Conservation (phyloP, 2,888 invertebrate species). For the Hirtodrosophila confusa region DNA sequence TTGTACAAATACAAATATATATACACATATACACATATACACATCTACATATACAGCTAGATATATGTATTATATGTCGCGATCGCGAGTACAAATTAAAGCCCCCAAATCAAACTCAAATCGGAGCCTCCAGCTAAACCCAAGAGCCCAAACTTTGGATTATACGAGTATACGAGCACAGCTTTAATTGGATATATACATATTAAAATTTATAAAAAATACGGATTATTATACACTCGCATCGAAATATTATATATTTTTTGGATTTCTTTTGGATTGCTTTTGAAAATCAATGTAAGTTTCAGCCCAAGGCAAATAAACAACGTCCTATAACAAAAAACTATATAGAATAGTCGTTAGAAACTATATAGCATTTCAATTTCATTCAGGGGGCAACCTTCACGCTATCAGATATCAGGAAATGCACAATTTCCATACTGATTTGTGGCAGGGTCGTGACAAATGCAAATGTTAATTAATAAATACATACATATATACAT, state of each 20-base stretch:
- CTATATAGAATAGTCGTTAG: conserved; percentile 1
- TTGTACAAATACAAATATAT: conserved; percentile 17
- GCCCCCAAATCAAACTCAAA: conserved; percentile 33
- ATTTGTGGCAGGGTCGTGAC: conserved; percentile 64
- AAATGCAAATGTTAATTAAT: conserved; percentile 50
- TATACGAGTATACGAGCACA: conserved; percentile 39
- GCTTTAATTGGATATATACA: conserved; percentile 47
- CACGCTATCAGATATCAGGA: conserved; percentile 47
- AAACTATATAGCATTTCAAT: background rate
- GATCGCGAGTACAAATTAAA: conserved; percentile 56
- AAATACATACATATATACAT: conserved; percentile 9
- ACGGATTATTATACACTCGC: conserved; percentile 47
- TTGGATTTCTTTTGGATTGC: conserved; percentile 76
- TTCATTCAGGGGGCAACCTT: too few relatives aligned
- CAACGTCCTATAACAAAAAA: background rate
- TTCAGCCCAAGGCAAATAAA: conserved; percentile 8
- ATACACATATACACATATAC: conserved; percentile 6
- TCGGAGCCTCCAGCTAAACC: conserved; percentile 23
- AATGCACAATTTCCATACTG: conserved; percentile 57
- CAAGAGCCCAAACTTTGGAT: conserved; percentile 53
- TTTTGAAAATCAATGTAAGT: conserved; percentile 84
- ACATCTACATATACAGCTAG: conserved; percentile 16
- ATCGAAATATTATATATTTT: conserved; percentile 16
- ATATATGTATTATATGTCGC: conserved; percentile 31
- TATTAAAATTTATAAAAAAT: conserved; percentile 4